Conservation (phyloP, 2,888 invertebrate species). For the Ectropis crepuscularia region DNA sequence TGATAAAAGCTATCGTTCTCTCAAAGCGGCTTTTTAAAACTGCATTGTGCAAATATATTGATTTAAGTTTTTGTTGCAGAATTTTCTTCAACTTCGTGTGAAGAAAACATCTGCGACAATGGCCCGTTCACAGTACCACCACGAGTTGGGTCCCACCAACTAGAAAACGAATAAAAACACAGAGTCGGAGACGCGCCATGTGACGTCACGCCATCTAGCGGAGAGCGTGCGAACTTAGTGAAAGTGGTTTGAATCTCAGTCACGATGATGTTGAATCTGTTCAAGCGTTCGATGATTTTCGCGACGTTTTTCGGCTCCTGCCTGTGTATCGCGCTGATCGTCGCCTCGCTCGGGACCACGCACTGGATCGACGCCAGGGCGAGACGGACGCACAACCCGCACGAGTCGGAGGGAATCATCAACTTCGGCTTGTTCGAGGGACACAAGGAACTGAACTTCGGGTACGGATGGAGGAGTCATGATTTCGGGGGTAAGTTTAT, state of each 20-base stretch:
- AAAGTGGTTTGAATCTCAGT: conserved; percentile 54
- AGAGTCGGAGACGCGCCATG: conserved; percentile 54
- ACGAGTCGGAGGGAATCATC: conserved; percentile 89
- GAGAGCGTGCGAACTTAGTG: conserved; percentile 57
- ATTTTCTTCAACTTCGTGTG: conserved; percentile 64
- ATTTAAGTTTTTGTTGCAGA: conserved; percentile 67
- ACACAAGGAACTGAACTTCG: conserved; percentile 90
- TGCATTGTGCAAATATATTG: conserved; percentile 9
- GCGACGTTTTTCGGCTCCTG: conserved; percentile 92
- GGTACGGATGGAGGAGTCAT: conserved; percentile 91
- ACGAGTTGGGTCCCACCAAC: conserved; percentile 54
- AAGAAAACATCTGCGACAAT: conserved; percentile 52
- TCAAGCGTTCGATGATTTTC: conserved; percentile 91
- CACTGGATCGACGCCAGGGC: conserved; percentile 93
- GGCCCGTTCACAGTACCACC: conserved; percentile 60
- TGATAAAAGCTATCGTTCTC: not conserved
- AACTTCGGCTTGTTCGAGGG: conserved; percentile 95
- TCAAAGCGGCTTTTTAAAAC: not conserved
- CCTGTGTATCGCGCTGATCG: conserved; percentile 90
- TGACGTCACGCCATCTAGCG: conserved; percentile 74
- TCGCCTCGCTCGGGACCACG: conserved; percentile 93
- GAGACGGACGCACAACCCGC: conserved; percentile 86
- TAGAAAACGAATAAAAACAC: conserved; percentile 67
- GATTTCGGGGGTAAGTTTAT: conserved; percentile 89
- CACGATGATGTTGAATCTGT: conserved; percentile 87